Base-by-base conservation (phyloP, 2,797 vertebrate species). In the Varecia variegata region DNA sequence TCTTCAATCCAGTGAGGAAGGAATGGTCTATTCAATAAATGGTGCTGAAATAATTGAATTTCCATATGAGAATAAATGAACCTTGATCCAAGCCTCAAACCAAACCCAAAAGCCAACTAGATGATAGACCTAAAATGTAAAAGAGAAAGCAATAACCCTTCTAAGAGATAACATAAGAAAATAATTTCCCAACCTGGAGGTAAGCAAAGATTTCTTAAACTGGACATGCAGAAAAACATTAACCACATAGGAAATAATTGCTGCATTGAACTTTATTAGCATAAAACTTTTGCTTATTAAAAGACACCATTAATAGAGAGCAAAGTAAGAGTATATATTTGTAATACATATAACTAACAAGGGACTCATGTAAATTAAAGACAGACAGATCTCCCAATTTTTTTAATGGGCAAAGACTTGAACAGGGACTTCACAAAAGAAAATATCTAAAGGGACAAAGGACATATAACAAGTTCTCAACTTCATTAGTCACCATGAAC, bases 71-170 rank as follows among this genome's bases (percentile, higher is more conserved):
- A 94, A 94, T 89, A 95, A 93, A 93, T 43, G 58, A 89, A 87
- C 87, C 80, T 84, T 87, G 90, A 92, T 92, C 84, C 88, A 68
- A 93, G 88, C 70, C 84, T 97, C 92, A 76, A 93, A 84, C 83
- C 84, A 96, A 96, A 92, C 45, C 67, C 87, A 40, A 90, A 80
- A 89, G 93, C 93, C 95, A 95, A 95, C 93, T 56, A 1, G 9
- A 56, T 25, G 87, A 93, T 35, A 83, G 84, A 89, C 71, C 70
- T 93, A 54, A 92, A 89, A 67, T 56, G 47, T 62, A 96, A 93
- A 87, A 71, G 70, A 47, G 90, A 94, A 96, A 89, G 58, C 80
- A 93, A 85, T 92, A 77, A 74, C 80, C 45, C 76, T 91, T 88
- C 88, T 67, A 87, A 60, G 83, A 79, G 62, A 68, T 89, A 93